A percentile compares a stretch with the other conserved stretches of the same genome.
phyloP scores from a whole-genome alignment of 2,888 invertebrate species.

The Drosophila nr. perissopoda region DNA sequence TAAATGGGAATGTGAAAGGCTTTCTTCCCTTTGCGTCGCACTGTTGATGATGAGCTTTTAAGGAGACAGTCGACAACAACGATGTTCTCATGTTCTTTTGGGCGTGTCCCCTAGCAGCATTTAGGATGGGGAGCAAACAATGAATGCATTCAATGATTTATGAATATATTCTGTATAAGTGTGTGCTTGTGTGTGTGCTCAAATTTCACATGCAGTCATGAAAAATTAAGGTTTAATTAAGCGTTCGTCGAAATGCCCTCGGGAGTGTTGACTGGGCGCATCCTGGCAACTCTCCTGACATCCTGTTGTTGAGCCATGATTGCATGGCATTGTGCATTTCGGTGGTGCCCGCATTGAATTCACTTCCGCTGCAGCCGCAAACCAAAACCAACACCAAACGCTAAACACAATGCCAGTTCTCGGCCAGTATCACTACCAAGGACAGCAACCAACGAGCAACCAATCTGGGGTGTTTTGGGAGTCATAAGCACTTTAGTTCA shows the following conservation, averaged over 20 bases:
- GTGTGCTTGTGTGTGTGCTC: conserved; percentile 12
- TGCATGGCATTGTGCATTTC: conserved; percentile 60
- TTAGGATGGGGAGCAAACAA: conserved; percentile 10
- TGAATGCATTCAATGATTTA: conserved; percentile 53
- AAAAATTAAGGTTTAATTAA: conserved; percentile 81
- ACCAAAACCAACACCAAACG: conserved; percentile 41
- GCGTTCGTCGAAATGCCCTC: conserved; percentile 58
- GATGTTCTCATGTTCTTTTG: conserved; percentile 31
- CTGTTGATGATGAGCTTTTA: conserved; percentile 55
- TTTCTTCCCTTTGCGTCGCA: conserved; percentile 35
- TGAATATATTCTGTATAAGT: conserved; percentile 14
- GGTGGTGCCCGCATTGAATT: conserved; percentile 66
- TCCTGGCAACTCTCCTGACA: conserved; percentile 52
- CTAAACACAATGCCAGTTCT: conserved; percentile 58
- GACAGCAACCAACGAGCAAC: conserved; percentile 28
- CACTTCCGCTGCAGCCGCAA: conserved; percentile 58
- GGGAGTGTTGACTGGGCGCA: conserved; percentile 25
- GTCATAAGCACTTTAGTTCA: conserved; percentile 45
- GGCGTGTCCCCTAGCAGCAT: conserved; percentile 37
- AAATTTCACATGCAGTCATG: conserved; percentile 54
- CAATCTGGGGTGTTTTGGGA: conserved; percentile 18
- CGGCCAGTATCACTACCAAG: conserved; percentile 58
- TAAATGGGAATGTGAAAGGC: conserved; percentile 21
- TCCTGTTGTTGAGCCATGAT: conserved; percentile 58
- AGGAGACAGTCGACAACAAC: conserved; percentile 20